A percentile compares a stretch with the other conserved stretches of the same genome.
Conservation (phyloP, 2,797 vertebrate species). For the Sebastes ruberrimus region DNA sequence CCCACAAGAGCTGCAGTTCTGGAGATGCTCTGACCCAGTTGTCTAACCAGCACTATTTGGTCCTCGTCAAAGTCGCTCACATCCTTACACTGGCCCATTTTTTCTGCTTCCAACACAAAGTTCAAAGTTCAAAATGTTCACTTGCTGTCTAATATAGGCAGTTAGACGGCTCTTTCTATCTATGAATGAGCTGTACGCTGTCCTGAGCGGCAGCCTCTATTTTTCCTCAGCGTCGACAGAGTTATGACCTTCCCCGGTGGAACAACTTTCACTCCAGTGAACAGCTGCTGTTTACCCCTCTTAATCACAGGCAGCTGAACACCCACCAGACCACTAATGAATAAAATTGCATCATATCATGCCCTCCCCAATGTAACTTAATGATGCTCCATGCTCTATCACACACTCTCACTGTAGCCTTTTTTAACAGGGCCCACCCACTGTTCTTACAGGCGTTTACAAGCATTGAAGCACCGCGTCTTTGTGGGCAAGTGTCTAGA, state of each 20-base stretch:
- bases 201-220: conserved; percentile 23
- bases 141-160: neutral
- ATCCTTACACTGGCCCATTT: no score
- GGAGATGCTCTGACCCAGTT: no score
- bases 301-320: conserved; percentile 70
- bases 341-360: conserved; percentile 65
- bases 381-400: conserved; percentile 25
- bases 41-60: no score
- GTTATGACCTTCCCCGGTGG: conserved; percentile 57
- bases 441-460: conserved; percentile 44
- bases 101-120: no score
- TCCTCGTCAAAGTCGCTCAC: rapidly evolving
- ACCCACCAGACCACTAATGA: conserved; percentile 63
- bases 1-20: no score
- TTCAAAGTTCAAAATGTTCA: no score
- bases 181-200: conserved; percentile 49
- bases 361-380: conserved; percentile 37
- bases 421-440: conserved; percentile 55
- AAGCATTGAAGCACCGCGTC: conserved; percentile 29
- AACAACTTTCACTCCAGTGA: conserved; percentile 62
- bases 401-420: conserved; percentile 17
- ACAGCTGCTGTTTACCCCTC: conserved; percentile 76
- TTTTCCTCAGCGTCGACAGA: conserved; percentile 43
- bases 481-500: conserved; percentile 48
- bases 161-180: neutral